These are phyloP conservation scores for Eumacrocentrus americanus DNA, from an alignment of 2,888 invertebrate species.

Conservation along the genomic window DNA sequence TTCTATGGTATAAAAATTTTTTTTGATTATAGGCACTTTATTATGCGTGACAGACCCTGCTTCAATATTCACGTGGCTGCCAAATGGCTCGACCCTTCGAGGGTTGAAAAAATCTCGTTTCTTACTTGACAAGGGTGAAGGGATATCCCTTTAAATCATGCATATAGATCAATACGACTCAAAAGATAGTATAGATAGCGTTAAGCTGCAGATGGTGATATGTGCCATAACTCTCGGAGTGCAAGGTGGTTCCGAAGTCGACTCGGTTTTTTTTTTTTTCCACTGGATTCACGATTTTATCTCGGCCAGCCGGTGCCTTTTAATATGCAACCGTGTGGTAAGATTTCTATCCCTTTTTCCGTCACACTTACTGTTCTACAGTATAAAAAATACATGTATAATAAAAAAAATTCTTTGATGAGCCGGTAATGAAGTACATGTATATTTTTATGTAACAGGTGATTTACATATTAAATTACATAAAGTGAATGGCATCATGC, in stretches of 20 bases:
- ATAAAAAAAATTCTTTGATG: not conserved
- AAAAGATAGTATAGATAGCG: not conserved
- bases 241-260: not conserved
- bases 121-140: not conserved
- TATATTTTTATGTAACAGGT: not conserved
- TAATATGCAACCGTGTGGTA: too few species aligned
- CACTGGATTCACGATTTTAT: slow-evolving; percentile 1
- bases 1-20: too few species aligned
- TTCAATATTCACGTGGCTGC: not conserved
- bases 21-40: too few species aligned
- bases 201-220: not conserved
- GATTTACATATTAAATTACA: not conserved
- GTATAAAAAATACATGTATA: not conserved
- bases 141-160: not conserved
- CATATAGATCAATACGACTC: not conserved
- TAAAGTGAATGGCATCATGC: too few species aligned
- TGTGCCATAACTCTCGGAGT: not conserved
- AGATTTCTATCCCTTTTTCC: not conserved
- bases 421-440: not conserved
- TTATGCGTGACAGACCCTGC: not conserved
- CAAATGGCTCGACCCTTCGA: not conserved
- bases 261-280: not conserved
- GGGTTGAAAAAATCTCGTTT: not conserved
- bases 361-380: not conserved
- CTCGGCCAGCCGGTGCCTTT: slow-evolving; percentile 14